Evolutionary conservation across 2,113 vertebrate species (phyloP), one percentile per base, ranked within the genome.

Genomic region (Phocoena sinus): DNA sequence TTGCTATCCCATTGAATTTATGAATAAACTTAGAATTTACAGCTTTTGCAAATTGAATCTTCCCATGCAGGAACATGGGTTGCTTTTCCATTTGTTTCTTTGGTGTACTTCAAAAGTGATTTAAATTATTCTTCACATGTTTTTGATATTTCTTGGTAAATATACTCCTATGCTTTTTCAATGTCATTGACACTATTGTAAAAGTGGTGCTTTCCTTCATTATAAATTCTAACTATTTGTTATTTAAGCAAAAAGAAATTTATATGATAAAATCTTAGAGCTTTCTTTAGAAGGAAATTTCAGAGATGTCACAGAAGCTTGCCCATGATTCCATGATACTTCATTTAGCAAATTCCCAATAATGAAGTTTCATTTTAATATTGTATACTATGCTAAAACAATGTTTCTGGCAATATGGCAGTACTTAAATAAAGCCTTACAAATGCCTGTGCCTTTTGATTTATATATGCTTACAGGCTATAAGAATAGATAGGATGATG

Each of bases 251-350:
- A 53, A 83, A 21, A 90, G 36, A 87, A 10, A n/a, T 67, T 47
- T 67, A 15, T 44, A 84, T 36, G 14, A 33, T 73, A 47, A 96
- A 95, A 93, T 31, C 5, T 38, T 91, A 28, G 65, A 81, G 20
- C 21, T 92, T 96, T 80, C 83, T 82, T 28, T 31, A 94, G 33
- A 68, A n/a, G 44, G 44, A 90, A 92, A 92, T 87, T 87, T 96
- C n/a, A 47, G 68, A 79, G 63, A 56, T 87, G 31, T 67, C 88
- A n/a, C 53, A 70, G 50, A 71, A 87, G 33, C 11, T 79, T 93
- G 65, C 87, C 36, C 90, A 28, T 89, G 70, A 83, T 96, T 91
- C 53, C 60, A 56, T 77, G 85, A 44, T 77, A 83, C 38, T 47
- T 73, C 8, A 79, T 53, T 88, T 83, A 80, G 73, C 80, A 92